These are phyloP conservation scores for Peucedramus taeniatus DNA, from an alignment of 2,113 vertebrate species.

Conservation along the genomic window DNA sequence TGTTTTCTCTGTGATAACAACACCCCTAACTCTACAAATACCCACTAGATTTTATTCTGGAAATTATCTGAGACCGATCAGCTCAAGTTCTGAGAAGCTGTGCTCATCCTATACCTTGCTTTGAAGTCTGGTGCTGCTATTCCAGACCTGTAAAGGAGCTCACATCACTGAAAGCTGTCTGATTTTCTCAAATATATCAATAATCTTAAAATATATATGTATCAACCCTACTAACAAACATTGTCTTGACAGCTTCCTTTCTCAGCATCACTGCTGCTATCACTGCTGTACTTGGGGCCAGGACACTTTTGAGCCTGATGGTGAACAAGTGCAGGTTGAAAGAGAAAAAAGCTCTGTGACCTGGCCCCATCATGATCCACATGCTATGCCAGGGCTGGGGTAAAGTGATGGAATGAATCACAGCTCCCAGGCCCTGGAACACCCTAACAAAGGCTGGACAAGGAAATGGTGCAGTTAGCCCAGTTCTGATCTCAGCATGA, in stretches of 20 bases:
- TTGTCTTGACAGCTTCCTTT: not conserved
- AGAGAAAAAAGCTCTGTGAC: not conserved
- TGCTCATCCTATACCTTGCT: not conserved
- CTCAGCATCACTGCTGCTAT: not conserved
- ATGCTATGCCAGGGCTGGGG: not conserved
- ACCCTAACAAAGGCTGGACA: slow-evolving; percentile 2
- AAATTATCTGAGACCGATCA: not conserved
- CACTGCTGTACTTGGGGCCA: not conserved
- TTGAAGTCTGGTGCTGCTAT: not conserved
- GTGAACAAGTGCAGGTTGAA: not conserved
- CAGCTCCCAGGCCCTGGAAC: not conserved
- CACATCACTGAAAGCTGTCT: not conserved
- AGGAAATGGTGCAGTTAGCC: slow-evolving; percentile 30
- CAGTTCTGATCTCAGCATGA: slow-evolving; percentile 60
- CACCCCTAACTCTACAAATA: not conserved
- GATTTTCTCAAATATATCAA: not conserved
- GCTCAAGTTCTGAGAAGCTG: not conserved
- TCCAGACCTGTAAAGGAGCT: not conserved
- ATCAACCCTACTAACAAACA: not conserved
- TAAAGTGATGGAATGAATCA: slow-evolving; percentile 1
- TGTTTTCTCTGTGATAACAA: not conserved
- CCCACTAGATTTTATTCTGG: not conserved
- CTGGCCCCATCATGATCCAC: not conserved
- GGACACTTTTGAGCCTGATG: not conserved
- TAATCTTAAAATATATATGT: not conserved